phyloP scores from a whole-genome alignment of 2,113 vertebrate genomes.

The Odontesthes bonariensis region DNA sequence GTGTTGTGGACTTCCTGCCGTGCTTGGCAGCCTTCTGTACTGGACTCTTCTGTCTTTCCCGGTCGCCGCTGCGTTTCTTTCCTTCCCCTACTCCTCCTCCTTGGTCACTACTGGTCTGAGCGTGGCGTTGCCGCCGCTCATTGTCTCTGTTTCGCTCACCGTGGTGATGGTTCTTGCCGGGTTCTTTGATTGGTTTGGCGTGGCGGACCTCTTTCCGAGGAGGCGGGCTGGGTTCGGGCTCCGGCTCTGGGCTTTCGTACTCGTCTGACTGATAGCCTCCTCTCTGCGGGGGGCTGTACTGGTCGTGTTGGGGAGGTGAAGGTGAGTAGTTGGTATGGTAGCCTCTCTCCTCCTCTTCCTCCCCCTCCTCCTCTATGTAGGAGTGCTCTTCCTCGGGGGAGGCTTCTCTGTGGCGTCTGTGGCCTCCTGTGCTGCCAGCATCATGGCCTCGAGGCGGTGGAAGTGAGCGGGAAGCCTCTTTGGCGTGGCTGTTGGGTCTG shows the following conservation, averaged over 20 bases:
- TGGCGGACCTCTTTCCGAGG: conserved; percentile 71
- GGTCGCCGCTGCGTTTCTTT: conserved; percentile 69
- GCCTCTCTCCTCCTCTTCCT: conserved; percentile 75
- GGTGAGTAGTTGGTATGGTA: conserved; percentile 87
- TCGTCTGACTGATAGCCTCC: conserved; percentile 82
- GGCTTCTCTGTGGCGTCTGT: conserved; percentile 82
- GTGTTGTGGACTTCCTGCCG: conserved; percentile 69
- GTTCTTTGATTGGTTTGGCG: conserved; percentile 72
- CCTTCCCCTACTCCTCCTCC: conserved; percentile 47
- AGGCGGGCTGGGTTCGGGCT: conserved; percentile 37
- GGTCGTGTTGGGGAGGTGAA: conserved; percentile 80
- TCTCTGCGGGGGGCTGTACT: conserved; percentile 79
- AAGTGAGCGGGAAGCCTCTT: conserved; percentile 65
- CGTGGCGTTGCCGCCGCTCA: conserved; percentile 55
- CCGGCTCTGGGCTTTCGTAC: conserved; percentile 84
- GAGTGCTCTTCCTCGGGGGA: conserved; percentile 76
- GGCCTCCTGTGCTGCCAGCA: conserved; percentile 35
- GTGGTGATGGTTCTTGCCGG: conserved; percentile 72
- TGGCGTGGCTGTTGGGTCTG: conserved; percentile 73
- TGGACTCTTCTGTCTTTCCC: conserved; percentile 79
- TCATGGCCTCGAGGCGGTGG: conserved; percentile 56
- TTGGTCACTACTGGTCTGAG: conserved; percentile 37
- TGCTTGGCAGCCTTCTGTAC: conserved; percentile 76
- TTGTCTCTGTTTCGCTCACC: conserved; percentile 50
- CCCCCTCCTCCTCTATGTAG: conserved; percentile 78